Evolutionary conservation across 2,888 invertebrate species (phyloP), one percentile per base, ranked within the genome.

Genomic region (Zhuqinia jingwanae): DNA sequence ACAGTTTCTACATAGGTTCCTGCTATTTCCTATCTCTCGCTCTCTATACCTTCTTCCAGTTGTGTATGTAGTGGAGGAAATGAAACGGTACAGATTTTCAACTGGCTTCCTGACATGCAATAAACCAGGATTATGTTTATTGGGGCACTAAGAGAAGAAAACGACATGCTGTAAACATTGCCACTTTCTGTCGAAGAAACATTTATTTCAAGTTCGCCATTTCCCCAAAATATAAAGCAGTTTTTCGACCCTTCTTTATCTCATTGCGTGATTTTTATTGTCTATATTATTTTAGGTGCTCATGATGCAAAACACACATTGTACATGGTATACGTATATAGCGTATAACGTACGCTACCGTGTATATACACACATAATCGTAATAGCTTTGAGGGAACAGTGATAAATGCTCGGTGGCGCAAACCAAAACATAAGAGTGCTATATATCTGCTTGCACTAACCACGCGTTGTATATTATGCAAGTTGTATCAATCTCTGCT

Each of bases 41-140:
- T 15, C 80, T 82, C 22, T 50, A n/a, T n/a, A n/a, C n/a, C n/a
- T n/a, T n/a, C n/a, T n/a, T n/a, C n/a, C n/a, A n/a, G 11, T 11
- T 75, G 2, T 58, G 36, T 5, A 30, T 50, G 79, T 15, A 50
- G 36, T 45, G 47, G n/a, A 36, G 68, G 36, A 79, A 65, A 22
- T 36, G 42, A 77, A 60, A 77, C 17, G 50, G 42, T 63, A 58
- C 80, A 8, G 22, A 36, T 76, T 56, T 76, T 73, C 73, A 53
- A 25, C 73, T 73, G 73, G 56, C 76, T 68, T 80, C 56, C 76
- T 68, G 80, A 86, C 86, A 81, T 36, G 76, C 68, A 76, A 81
- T 86, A 81, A 86, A 86, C 81, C 80, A 86, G 81, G 53, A 75
- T 80, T 81, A 80, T 85, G 50, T 56, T 58, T 58, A 76, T 58